phyloP scores from a whole-genome alignment of 2,797 vertebrate species.

The Catharus ustulatus region DNA sequence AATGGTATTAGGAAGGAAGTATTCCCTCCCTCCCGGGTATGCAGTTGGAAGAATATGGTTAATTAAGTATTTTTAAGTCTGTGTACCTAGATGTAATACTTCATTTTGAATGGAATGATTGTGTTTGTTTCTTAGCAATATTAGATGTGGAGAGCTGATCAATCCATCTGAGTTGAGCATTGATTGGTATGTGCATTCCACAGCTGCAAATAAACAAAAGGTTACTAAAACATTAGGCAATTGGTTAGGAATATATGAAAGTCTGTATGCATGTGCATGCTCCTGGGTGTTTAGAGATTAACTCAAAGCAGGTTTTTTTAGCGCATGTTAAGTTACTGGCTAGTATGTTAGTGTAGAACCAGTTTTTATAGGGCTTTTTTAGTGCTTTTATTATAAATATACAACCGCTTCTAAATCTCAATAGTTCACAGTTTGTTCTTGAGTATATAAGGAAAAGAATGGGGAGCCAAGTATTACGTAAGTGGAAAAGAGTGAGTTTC shows the following conservation, averaged over 20 bases:
- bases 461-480: background rate
- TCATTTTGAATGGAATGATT: background rate
- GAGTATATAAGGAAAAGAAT: background rate
- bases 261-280: constrained; percentile 25
- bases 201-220: constrained; percentile 6
- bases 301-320: background rate
- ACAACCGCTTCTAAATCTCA: background rate
- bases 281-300: background rate
- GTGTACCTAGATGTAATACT: constrained; percentile 8
- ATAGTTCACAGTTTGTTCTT: background rate
- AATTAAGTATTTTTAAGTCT: background rate
- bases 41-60: background rate
- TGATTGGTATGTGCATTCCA: background rate
- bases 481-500: background rate
- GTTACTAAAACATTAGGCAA: background rate
- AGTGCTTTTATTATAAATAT: background rate
- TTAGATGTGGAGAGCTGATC: background rate
- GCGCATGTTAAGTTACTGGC: background rate
- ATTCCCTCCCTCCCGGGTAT: background rate
- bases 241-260: background rate
- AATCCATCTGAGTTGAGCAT: background rate
- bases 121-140: background rate
- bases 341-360: background rate
- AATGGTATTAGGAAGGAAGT: background rate
- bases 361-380: background rate